These are phyloP conservation scores for Siderastrea radians DNA, from an alignment of 92 coral and sea anemone species.

Conservation along the genomic window DNA sequence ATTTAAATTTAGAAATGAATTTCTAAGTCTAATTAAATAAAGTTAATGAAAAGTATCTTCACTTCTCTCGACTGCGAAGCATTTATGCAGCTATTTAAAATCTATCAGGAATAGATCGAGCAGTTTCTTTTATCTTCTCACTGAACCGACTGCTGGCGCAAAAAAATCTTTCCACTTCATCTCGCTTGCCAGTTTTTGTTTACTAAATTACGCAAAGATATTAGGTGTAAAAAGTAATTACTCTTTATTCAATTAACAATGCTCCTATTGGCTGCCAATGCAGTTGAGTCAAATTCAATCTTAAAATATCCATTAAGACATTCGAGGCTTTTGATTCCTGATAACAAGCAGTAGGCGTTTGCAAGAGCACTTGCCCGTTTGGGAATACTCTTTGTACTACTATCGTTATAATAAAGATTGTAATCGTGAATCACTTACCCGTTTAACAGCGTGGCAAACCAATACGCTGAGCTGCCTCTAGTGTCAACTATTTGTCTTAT, in stretches of 20 bases:
- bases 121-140: not conserved
- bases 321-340: not conserved
- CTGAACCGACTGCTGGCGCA: not conserved
- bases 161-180: not conserved
- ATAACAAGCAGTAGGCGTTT: not conserved
- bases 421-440: not conserved
- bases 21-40: slow-evolving; percentile 8
- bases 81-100: not conserved
- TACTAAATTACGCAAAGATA: slow-evolving; percentile 16
- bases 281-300: slow-evolving; percentile 1
- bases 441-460: not conserved
- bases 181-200: slow-evolving; percentile 1
- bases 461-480: not conserved
- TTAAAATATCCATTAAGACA: not conserved
- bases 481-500: not conserved
- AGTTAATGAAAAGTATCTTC: not conserved
- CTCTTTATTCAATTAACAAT: slow-evolving; percentile 2
- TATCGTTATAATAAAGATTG: not conserved
- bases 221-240: slow-evolving; percentile 19
- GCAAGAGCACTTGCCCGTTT: not conserved
- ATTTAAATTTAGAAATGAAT: not conserved
- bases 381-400: not conserved
- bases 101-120: too few relatives aligned
- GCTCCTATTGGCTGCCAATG: slow-evolving; percentile 9
- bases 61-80: not conserved